A percentile compares a stretch with the other conserved stretches of the same genome.
Conservation (phyloP, 2,113 vertebrate genomes). For the Cyanoramphus novaezelandiae region DNA sequence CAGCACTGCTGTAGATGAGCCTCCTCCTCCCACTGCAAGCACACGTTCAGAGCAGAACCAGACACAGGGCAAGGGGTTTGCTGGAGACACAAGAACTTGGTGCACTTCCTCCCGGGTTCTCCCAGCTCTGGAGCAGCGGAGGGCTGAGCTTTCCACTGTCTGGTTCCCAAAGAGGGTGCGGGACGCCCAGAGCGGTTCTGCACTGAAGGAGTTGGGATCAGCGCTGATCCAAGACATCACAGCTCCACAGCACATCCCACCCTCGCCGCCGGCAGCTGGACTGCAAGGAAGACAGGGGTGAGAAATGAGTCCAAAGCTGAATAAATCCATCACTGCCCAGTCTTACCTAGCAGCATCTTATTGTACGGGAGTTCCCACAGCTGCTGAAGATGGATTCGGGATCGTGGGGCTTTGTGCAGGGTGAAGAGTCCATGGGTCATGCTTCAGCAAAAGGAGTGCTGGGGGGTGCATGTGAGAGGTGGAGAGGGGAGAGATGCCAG, state of each 20-base stretch:
- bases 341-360: background rate
- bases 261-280: background rate
- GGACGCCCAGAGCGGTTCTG: background rate
- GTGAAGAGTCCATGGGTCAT: rapidly evolving
- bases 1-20: background rate
- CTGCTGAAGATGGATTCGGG: background rate
- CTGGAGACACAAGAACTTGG: background rate
- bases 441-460: background rate
- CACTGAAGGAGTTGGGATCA: background rate
- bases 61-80: background rate
- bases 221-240: background rate
- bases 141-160: background rate
- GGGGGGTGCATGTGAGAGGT: background rate
- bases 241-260: background rate
- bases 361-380: background rate
- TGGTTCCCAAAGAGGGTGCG: background rate
- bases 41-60: background rate
- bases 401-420: background rate
- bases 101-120: background rate
- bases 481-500: background rate
- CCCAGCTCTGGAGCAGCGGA: background rate
- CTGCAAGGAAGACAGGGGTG: background rate
- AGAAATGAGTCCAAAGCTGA: background rate
- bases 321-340: slow-evolving; percentile 47
- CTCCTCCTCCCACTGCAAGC: background rate